Percentiles rank a stretch among this genome's conserved stretches.
Conservation (phyloP, 2,113 vertebrate species). For the Erythrolamprus reginae region DNA sequence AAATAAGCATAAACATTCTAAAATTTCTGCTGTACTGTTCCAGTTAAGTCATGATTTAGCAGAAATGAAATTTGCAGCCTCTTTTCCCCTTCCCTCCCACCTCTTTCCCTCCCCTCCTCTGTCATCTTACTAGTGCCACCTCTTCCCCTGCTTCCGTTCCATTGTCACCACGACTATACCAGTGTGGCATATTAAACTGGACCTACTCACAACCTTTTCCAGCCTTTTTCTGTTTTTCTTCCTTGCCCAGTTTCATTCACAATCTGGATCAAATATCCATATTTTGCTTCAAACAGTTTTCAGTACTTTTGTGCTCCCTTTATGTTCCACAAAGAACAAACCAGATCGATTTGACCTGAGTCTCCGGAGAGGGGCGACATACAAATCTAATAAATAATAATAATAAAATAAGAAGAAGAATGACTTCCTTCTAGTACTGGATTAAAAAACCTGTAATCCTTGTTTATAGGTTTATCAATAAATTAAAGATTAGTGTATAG, state of each 20-base stretch:
- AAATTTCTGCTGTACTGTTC: neutral
- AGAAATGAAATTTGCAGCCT: neutral
- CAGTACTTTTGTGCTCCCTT: neutral
- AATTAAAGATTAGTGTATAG: neutral
- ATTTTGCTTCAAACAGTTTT: neutral
- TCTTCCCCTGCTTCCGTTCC: neutral
- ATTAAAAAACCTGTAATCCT: neutral
- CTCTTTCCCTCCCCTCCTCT: neutral
- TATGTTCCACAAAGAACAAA: neutral
- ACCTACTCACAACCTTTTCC: neutral
- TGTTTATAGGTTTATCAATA: neutral
- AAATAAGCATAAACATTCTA: neutral
- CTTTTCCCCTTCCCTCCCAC: neutral
- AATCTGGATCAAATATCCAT: neutral
- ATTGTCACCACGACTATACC: neutral
- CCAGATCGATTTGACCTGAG: neutral
- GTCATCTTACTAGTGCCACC: neutral
- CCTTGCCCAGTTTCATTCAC: neutral
- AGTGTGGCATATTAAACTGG: neutral
- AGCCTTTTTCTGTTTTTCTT: neutral
- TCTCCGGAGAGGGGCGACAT: too few relatives aligned
- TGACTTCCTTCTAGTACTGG: neutral
- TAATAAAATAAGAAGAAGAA: too few relatives aligned
- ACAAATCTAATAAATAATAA: too few relatives aligned
- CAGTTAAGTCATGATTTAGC: neutral